These are phyloP conservation scores for Tricholaema leucomelas DNA, from an alignment of 2,113 vertebrate species.

Conservation along the genomic window DNA sequence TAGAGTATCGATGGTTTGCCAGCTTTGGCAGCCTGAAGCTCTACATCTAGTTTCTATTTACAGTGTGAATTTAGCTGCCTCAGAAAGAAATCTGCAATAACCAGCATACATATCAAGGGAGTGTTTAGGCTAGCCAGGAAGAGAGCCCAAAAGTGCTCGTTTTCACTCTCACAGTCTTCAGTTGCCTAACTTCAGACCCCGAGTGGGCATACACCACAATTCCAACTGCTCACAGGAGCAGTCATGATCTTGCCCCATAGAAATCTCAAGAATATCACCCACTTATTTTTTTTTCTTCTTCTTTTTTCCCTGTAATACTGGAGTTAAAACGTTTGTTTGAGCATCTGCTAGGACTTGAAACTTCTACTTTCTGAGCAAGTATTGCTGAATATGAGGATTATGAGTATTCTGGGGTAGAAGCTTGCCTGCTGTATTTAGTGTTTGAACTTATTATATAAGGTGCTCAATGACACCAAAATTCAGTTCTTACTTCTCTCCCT, in stretches of 20 bases:
- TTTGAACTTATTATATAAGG: not conserved
- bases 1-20: not conserved
- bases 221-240: not conserved
- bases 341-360: not conserved
- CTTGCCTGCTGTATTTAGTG: not conserved
- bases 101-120: not conserved
- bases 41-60: not conserved
- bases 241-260: not conserved
- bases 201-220: rapidly evolving
- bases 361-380: not conserved
- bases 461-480: not conserved
- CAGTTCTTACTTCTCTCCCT: not conserved
- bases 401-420: not conserved
- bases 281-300: not conserved
- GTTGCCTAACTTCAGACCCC: not conserved
- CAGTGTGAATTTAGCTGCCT: not conserved
- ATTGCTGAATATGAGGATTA: not conserved
- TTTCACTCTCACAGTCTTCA: not conserved
- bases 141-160: not conserved
- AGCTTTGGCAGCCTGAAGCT: not conserved
- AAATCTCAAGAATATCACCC: not conserved
- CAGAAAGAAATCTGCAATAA: not conserved
- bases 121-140: not conserved
- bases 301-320: not conserved
- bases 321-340: not conserved